Evolutionary conservation across 2,888 invertebrate species (phyloP).

Genomic region (Meiosimyza platycephala): DNA sequence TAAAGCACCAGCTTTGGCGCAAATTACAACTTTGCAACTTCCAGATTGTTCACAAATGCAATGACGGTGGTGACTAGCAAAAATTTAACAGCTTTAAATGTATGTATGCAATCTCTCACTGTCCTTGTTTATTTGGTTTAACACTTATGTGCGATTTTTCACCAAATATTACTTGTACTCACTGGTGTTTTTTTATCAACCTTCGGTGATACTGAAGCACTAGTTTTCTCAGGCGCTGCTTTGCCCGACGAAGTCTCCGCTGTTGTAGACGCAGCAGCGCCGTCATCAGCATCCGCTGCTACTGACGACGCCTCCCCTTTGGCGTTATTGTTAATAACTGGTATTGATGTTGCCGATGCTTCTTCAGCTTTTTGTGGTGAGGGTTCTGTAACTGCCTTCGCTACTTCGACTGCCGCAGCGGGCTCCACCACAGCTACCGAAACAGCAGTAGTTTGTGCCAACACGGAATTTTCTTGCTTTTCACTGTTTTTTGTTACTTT

Average conservation of each 20-base stretch:
- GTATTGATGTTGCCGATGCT: slow-evolving; percentile 22
- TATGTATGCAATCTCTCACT: background rate
- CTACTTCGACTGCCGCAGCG: slow-evolving; percentile 28
- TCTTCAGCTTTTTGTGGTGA: slow-evolving; percentile 18
- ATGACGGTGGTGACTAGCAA: background rate
- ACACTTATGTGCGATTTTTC: slow-evolving; percentile 29
- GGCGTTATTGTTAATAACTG: slow-evolving; percentile 31
- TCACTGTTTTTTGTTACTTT: slow-evolving; percentile 53
- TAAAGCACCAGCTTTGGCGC: slow-evolving; percentile 34
- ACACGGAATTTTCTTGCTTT: slow-evolving; percentile 46
- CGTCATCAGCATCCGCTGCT: slow-evolving; percentile 33
- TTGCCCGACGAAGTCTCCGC: slow-evolving; percentile 8
- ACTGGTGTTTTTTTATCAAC: slow-evolving; percentile 60
- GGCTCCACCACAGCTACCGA: background rate
- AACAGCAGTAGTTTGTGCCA: slow-evolving; percentile 4
- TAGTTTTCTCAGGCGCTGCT: slow-evolving; percentile 35
- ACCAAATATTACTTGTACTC: slow-evolving; percentile 47
- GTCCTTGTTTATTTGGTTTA: slow-evolving; percentile 7
- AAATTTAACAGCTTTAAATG: slow-evolving; percentile 14
- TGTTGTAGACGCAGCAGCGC: slow-evolving; percentile 18
- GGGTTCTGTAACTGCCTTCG: slow-evolving; percentile 33
- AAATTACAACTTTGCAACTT: slow-evolving; percentile 26
- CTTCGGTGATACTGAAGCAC: slow-evolving; percentile 43
- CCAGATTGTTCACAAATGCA: slow-evolving; percentile 43
- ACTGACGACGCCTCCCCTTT: slow-evolving; percentile 5